Evolutionary conservation across 1,140 invertebrate species (phyloP), one percentile per base, ranked within the genome.

Genomic region (Drosophila ambigua): DNA sequence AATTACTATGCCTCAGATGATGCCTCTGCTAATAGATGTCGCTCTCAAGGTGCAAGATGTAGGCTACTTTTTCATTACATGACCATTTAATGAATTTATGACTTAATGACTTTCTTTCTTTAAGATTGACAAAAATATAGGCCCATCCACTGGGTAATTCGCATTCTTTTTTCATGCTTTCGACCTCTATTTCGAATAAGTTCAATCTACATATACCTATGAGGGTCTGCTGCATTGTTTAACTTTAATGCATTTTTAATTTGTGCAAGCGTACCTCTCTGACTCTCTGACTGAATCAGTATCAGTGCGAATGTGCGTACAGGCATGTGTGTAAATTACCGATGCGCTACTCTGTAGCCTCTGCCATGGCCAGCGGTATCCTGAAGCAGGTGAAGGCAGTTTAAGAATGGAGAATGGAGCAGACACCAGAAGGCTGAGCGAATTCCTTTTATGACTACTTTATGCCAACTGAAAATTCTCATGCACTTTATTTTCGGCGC

Each of bases 211-310:
- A 1, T 6, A 26, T 5, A 5, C 16, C 16, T 28, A 28, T 28
- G 6, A 7, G 6, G 0, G 8, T 8, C 2, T 31, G 8, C 28
- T 31, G 31, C 72, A 75, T 16, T 16, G 66, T 75, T 75, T 75
- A 61, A 59, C 62, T 75, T 75, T 75, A 75, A 75, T 75, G 72
- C 72, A 75, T 75, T 67, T 75, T 75, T 75, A 75, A 75, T 75
- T 66, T 54, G 35, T 50, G 69, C 48, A 51, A 35, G 49, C 53
- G 68, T 7, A 28, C 7, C 6, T 28, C 28, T 28, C 6, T n/a
- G n/a, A n/a, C n/a, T n/a, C n/a, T n/a, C n/a, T 16, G 20, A n/a
- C 35, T 60, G 16, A 31, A 50, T 16, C 13, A 24, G 28, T 43
- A 5, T 49, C 5, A 23, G 7, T 53, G 20, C 2, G 20, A 20